Evolutionary conservation across 2,113 vertebrate genomes (phyloP).

Genomic region (Nibea coibor): DNA sequence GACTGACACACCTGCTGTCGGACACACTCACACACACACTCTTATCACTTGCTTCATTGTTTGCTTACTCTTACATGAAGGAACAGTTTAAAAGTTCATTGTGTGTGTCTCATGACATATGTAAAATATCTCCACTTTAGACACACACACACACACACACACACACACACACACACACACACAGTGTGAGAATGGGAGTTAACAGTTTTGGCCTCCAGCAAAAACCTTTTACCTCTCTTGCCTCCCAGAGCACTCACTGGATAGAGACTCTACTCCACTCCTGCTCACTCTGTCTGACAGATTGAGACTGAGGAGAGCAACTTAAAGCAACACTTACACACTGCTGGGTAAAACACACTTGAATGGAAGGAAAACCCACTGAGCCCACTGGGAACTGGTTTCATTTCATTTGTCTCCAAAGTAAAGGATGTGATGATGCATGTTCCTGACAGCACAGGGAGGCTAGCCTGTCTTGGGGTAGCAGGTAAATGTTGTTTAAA

Average conservation of each 20-base stretch:
- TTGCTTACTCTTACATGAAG: background rate
- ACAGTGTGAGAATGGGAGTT: slow-evolving; percentile 4
- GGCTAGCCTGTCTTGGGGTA: background rate
- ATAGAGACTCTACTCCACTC: background rate
- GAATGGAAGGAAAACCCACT: background rate
- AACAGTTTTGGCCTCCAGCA: slow-evolving; percentile 45
- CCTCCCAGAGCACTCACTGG: slow-evolving; percentile 11
- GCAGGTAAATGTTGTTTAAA: background rate
- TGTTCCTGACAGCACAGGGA: slow-evolving; percentile 14
- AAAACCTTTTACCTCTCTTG: slow-evolving; percentile 24
- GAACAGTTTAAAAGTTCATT: background rate
- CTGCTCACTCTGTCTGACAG: slow-evolving; percentile 40
- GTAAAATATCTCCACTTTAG: background rate
- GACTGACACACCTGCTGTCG: background rate
- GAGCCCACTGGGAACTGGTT: slow-evolving; percentile 4
- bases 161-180: background rate
- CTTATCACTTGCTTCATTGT: background rate
- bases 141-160: too few relatives aligned
- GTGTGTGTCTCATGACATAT: background rate
- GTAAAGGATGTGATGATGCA: background rate
- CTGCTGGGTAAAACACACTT: slow-evolving; percentile 20
- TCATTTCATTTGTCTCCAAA: slow-evolving; percentile 18
- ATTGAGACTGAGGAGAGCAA: slow-evolving; percentile 24
- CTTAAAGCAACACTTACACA: slow-evolving; percentile 31
- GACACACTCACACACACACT: background rate